Conservation (phyloP, 1,140 invertebrate species). For the Ostrea edulis region DNA sequence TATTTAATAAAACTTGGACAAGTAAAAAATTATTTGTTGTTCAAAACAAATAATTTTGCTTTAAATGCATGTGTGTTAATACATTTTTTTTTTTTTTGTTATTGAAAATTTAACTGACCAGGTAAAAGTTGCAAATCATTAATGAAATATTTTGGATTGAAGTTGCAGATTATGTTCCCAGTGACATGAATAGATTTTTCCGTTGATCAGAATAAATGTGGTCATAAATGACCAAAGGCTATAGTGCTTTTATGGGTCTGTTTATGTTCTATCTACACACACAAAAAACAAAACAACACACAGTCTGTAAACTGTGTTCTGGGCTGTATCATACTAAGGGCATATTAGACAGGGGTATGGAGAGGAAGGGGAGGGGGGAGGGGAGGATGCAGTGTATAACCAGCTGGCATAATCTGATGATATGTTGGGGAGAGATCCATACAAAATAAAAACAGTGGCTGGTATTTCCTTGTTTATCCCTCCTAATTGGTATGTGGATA, state of each 20-base stretch:
- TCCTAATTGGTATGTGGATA: conserved; percentile 25
- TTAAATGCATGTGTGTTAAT: no score
- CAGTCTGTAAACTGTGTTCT: not conserved
- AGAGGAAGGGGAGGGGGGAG: not conserved
- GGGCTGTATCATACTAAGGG: not conserved
- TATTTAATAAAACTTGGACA: no score
- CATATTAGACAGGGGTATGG: not conserved
- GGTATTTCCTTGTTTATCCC: conserved; percentile 31
- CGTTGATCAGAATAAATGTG: not conserved
- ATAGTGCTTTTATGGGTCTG: not conserved
- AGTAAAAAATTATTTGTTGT: no score
- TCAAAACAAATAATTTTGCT: no score
- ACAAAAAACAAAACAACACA: not conserved
- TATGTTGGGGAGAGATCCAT: not conserved
- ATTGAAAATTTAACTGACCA: no score
- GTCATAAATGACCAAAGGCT: not conserved
- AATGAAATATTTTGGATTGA: not conserved
- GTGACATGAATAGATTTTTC: not conserved
- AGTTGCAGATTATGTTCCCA: not conserved
- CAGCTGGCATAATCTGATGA: not conserved
- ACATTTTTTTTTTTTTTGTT: no score
- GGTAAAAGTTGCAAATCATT: not conserved
- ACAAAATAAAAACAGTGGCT: not conserved
- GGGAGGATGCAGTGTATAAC: not conserved
- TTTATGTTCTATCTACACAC: not conserved